Percentiles rank a stretch among this genome's conserved stretches.
Conservation (phyloP, 1,140 invertebrate species). For the Brachionus plicatilis region DNA sequence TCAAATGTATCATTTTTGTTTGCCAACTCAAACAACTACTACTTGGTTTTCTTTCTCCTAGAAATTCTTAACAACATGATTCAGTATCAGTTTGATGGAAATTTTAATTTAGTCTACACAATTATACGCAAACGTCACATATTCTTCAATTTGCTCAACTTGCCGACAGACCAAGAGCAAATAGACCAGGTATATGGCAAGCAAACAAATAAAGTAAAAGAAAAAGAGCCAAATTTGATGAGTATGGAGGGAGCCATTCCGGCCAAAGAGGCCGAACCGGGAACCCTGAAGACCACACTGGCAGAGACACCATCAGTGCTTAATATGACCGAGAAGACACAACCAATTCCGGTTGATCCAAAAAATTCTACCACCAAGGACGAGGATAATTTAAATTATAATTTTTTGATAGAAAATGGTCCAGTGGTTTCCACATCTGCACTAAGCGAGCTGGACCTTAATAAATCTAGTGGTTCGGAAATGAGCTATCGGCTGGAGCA, state of each 20-base stretch:
- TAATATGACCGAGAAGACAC: constrained; percentile 8
- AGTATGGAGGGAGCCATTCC: constrained; percentile 81
- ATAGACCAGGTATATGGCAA: constrained; percentile 59
- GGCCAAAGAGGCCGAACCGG: constrained; percentile 63
- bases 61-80: constrained; percentile 99
- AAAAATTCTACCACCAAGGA: background rate
- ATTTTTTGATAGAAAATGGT: background rate
- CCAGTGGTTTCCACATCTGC: background rate
- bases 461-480: background rate
- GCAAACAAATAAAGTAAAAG: constrained; percentile 39
- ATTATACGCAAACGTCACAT: constrained; percentile 95
- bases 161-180: constrained; percentile 80
- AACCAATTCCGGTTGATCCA: background rate
- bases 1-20: constrained; percentile 98
- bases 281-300: constrained; percentile 74
- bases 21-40: constrained; percentile 89
- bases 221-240: constrained; percentile 46
- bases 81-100: constrained; percentile 99
- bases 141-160: constrained; percentile 89
- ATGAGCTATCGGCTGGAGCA: background rate
- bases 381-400: background rate
- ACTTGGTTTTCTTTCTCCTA: constrained; percentile 92
- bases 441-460: background rate
- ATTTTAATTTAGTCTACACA: constrained; percentile 96
- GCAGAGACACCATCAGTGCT: constrained; percentile 67